Evolutionary conservation across 2,113 vertebrate genomes (phyloP), one percentile per base, ranked within the genome.

Genomic region (Sinocyclocheilus maitianheensis): DNA sequence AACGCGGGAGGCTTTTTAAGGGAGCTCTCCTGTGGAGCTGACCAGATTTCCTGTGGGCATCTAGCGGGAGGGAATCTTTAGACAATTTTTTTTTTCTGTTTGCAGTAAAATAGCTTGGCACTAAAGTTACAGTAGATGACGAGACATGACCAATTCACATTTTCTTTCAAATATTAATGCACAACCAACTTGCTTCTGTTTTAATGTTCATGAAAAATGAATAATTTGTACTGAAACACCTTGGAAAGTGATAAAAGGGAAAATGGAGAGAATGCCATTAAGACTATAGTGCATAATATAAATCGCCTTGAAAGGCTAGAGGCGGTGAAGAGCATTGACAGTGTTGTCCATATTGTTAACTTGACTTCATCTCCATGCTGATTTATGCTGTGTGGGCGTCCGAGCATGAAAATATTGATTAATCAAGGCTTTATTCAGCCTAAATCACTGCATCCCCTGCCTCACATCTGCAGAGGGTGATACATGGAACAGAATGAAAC

Each of bases 21-120:
- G 86, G 86, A 75, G 85, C 40, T 87, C 43, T 87, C 89, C 85
- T 53, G 77, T 79, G 62, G 74, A 76, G 86, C 20, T 72, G 71
- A 83, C 80, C 71, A 87, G 83, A 85, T 81, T 89, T 85, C 81
- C 89, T 82, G 86, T 86, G 53, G 82, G 89, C 83, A 85, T 78
- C 10, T 65, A 83, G 48, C 69, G 67, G 86, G 84, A 86, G 72
- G 71, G 26, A 65, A 53, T 72, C 37, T 88, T 72, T 82, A 69
- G 8, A 51, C 2, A 0, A 5, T 43, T 80, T 24, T 48, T 43
- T 80, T 5, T 5, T 16, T 3, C 60, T 11, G 3, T 58, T 58
- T 74, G 20, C 81, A 40, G 1, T 16, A 34, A 24, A 60, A 83
- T 60, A 74, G 65, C 55, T 40, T 55, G 65, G 51, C 30, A 72